phyloP scores from a whole-genome alignment of 2,888 invertebrate genomes.

The Theretra japonica region DNA sequence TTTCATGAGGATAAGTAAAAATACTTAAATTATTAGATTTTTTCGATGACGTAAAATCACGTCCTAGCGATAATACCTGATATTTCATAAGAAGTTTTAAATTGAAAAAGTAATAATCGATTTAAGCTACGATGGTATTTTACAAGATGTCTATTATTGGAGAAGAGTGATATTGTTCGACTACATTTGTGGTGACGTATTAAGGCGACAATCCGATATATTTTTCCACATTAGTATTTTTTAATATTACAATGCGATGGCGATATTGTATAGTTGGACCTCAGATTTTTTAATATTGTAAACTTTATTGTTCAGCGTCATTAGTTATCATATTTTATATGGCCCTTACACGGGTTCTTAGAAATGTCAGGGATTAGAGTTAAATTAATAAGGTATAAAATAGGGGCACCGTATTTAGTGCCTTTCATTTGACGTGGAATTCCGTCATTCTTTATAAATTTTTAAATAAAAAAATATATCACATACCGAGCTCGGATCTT shows the following conservation, averaged over 20 bases:
- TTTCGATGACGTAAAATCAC: neutral
- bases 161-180: neutral
- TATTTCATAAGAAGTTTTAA: constrained; percentile 24
- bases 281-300: constrained; percentile 16
- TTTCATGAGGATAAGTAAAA: neutral
- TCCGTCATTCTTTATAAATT: neutral
- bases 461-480: neutral
- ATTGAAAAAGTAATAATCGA: neutral
- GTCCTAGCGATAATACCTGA: constrained; percentile 12
- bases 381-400: constrained; percentile 15
- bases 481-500: neutral
- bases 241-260: neutral
- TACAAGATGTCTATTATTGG: neutral
- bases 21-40: neutral
- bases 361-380: constrained; percentile 4
- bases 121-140: neutral
- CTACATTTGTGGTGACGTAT: neutral
- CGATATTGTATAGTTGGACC: constrained; percentile 24
- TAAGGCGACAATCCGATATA: neutral
- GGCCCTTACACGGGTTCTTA: constrained; percentile 8
- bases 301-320: constrained; percentile 17
- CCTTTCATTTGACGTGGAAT: constrained; percentile 4
- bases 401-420: neutral
- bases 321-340: constrained; percentile 5
- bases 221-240: constrained; percentile 1